Evolutionary conservation across 2,888 invertebrate genomes (phyloP).

Genomic region (Rotaria magnacalcarata): DNA sequence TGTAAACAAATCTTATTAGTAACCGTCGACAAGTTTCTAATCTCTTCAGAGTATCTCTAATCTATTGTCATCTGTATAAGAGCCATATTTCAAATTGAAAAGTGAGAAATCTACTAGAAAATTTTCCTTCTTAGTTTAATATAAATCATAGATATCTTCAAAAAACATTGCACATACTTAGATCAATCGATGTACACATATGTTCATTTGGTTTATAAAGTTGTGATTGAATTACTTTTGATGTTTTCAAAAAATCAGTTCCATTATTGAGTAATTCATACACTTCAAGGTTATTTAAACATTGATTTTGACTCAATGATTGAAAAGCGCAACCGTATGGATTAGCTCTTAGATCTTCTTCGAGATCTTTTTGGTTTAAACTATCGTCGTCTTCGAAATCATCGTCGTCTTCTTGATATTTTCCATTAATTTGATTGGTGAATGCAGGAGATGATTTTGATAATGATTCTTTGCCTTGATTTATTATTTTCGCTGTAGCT

Average conservation of each 20-base stretch:
- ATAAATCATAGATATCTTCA: not conserved
- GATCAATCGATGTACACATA: not conserved
- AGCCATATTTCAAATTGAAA: too few relatives aligned
- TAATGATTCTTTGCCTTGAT: too few relatives aligned
- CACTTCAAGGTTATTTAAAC: not conserved
- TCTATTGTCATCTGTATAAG: too few relatives aligned
- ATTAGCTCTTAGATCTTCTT: not conserved
- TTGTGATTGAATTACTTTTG: not conserved
- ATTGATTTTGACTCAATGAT: not conserved
- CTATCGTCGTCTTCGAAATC: not conserved
- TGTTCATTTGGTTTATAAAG: conserved; percentile 22
- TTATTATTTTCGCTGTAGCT: not conserved
- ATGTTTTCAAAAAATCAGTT: not conserved
- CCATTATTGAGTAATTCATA: not conserved
- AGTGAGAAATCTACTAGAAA: too few relatives aligned
- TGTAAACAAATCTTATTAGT: too few relatives aligned
- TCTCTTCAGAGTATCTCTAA: too few relatives aligned
- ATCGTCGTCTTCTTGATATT: not conserved
- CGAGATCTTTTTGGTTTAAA: not conserved
- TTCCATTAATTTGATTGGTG: not conserved
- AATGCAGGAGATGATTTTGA: not conserved
- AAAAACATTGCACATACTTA: not conserved
- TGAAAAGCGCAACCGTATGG: not conserved
- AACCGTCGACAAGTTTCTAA: too few relatives aligned
- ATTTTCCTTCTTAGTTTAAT: too few relatives aligned